A percentile compares a stretch with the other conserved stretches of the same genome.
These are phyloP conservation scores for Smutsia temminckii DNA, from an alignment of 2,797 vertebrate genomes.

Conservation along the genomic window DNA sequence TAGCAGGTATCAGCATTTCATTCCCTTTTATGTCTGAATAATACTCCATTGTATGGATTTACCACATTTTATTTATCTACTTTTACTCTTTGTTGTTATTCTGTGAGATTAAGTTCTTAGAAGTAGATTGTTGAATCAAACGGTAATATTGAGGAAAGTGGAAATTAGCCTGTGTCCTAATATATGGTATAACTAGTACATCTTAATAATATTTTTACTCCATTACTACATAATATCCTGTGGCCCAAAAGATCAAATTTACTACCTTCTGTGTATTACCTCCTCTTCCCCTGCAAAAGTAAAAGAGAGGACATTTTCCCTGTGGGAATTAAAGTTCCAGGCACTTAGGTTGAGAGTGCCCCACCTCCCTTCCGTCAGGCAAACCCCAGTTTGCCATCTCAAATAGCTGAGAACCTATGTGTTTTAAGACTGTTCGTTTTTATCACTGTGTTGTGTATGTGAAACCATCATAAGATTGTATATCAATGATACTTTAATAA, in stretches of 20 bases:
- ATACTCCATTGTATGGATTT: not conserved
- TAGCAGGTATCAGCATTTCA: rapidly evolving
- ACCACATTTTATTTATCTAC: not conserved
- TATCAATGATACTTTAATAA: too few relatives aligned
- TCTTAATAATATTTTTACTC: not conserved
- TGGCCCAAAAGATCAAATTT: not conserved
- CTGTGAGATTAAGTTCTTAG: not conserved
- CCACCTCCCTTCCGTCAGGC: not conserved
- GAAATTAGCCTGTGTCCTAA: not conserved
- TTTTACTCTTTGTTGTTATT: not conserved
- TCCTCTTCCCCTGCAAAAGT: not conserved
- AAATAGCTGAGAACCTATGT: not conserved
- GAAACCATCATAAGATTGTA: too few relatives aligned
- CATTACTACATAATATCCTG: not conserved
- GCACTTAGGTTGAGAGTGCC: too few relatives aligned
- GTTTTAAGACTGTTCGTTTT: not conserved
- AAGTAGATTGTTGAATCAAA: not conserved
- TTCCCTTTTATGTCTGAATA: not conserved
- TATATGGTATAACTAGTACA: not conserved
- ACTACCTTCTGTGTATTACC: not conserved
- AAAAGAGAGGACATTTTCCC: not conserved
- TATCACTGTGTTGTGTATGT: too few relatives aligned
- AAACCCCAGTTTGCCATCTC: not conserved
- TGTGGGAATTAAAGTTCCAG: not conserved
- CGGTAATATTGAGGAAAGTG: slow-evolving; percentile 15